Percentiles rank a stretch among this genome's conserved stretches.
These are phyloP conservation scores for Onychomys torridus DNA, from an alignment of 2,797 vertebrate species.

Conservation along the genomic window DNA sequence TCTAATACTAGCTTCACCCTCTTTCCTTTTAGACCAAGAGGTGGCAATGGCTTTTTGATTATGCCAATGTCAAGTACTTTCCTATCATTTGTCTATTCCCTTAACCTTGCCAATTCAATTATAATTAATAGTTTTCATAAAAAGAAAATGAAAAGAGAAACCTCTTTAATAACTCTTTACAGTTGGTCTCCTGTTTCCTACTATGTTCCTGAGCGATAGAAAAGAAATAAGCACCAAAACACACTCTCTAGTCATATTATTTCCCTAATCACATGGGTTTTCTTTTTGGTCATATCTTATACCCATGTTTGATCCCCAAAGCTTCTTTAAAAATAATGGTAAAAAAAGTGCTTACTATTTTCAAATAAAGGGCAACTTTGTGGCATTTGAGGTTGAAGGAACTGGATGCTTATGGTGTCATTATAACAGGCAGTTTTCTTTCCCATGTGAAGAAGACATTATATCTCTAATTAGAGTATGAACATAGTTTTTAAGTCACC, in stretches of 20 bases:
- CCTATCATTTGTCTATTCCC: neutral
- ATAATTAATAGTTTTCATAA: neutral
- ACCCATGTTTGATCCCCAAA: neutral
- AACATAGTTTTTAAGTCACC: conserved; percentile 45
- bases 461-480: conserved; percentile 40
- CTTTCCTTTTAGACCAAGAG: neutral
- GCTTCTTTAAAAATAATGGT: neutral
- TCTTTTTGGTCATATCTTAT: neutral
- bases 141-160: conserved; percentile 3
- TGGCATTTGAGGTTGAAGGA: neutral
- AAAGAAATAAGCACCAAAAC: neutral
- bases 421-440: conserved; percentile 37
- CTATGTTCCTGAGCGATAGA: conserved; percentile 6
- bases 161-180: neutral
- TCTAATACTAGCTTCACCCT: neutral
- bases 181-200: neutral
- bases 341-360: conserved; percentile 27
- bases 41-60: neutral
- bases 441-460: conserved; percentile 9
- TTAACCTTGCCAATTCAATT: neutral
- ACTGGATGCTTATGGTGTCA: neutral
- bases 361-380: neutral
- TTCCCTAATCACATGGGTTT: neutral
- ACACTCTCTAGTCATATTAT: neutral
- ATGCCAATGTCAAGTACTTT: conserved; percentile 14